Conservation (phyloP, 2,888 invertebrate species). For the Eulithis testata region DNA sequence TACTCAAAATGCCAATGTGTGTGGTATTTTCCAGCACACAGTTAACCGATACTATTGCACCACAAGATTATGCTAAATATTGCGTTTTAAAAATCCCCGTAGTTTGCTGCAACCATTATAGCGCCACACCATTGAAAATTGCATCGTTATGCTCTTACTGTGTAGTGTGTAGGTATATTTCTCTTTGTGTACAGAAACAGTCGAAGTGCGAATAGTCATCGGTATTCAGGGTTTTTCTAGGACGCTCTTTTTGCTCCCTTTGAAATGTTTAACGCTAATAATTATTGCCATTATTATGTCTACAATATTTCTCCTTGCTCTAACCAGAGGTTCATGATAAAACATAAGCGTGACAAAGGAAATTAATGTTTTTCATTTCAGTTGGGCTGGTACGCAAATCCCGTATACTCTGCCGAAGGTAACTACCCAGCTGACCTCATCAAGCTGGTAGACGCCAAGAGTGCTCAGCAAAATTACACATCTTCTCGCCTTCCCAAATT, state of each 20-base stretch:
- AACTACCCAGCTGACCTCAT: constrained; percentile 85
- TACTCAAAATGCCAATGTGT: background rate
- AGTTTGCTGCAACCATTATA: constrained; percentile 11
- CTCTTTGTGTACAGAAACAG: constrained; percentile 1
- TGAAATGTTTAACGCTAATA: too few species aligned
- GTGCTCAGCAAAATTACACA: constrained; percentile 79
- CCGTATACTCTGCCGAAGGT: constrained; percentile 81
- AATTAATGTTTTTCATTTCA: constrained; percentile 45
- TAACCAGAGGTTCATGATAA: too few species aligned
- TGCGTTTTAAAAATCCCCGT: constrained; percentile 6
- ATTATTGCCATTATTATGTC: too few species aligned
- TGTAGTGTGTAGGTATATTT: background rate
- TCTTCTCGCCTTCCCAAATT: constrained; percentile 85
- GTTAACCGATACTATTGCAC: background rate
- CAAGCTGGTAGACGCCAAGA: constrained; percentile 79
- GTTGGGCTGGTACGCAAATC: constrained; percentile 84
- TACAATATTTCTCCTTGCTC: too few species aligned
- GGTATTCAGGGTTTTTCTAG: too few species aligned
- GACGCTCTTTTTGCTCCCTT: too few species aligned
- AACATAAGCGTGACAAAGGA: too few species aligned
- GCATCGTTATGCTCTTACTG: constrained; percentile 12
- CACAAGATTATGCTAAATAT: background rate
- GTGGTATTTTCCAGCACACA: constrained; percentile 11
- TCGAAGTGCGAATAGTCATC: too few species aligned
- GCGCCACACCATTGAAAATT: constrained; percentile 17